A percentile compares a stretch with the other conserved stretches of the same genome.
Conservation (phyloP, 2,888 invertebrate species). For the Unio pictorum region DNA sequence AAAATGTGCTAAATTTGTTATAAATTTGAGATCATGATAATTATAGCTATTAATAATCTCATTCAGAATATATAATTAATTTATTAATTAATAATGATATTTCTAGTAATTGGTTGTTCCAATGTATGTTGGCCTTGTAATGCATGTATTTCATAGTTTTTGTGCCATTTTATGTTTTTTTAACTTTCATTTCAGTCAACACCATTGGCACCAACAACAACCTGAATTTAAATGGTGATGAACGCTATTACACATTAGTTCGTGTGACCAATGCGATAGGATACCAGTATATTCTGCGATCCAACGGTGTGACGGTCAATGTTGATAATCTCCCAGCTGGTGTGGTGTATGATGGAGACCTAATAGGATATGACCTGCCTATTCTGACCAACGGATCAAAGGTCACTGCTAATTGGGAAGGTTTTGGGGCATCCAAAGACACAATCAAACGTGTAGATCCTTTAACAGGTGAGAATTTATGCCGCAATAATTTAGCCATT, state of each 20-base stretch:
- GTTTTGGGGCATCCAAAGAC: constrained; percentile 46
- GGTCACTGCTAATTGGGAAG: constrained; percentile 56
- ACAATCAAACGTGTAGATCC: constrained; percentile 24
- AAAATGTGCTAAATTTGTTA: too few relatives aligned
- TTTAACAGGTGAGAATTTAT: constrained; percentile 22
- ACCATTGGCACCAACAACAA: constrained; percentile 47
- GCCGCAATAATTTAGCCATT: too few relatives aligned
- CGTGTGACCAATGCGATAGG: constrained; percentile 48
- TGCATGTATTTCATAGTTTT: too few relatives aligned
- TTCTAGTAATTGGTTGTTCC: too few relatives aligned
- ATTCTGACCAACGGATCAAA: constrained; percentile 34
- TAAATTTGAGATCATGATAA: too few relatives aligned
- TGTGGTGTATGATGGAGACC: constrained; percentile 48
- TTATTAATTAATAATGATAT: too few relatives aligned
- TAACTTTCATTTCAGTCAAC: constrained; percentile 19
- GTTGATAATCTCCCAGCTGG: constrained; percentile 55
- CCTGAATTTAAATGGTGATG: constrained; percentile 41
- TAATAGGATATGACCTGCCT: constrained; percentile 43
- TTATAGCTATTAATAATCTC: too few relatives aligned
- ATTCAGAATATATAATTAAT: too few relatives aligned
- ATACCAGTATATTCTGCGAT: constrained; percentile 43
- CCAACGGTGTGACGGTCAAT: constrained; percentile 52
- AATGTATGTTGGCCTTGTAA: too few relatives aligned
- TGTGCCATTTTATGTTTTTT: too few relatives aligned
- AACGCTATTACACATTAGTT: constrained; percentile 46